These are phyloP conservation scores for Picus viridis DNA, from an alignment of 2,797 vertebrate genomes.

Conservation along the genomic window DNA sequence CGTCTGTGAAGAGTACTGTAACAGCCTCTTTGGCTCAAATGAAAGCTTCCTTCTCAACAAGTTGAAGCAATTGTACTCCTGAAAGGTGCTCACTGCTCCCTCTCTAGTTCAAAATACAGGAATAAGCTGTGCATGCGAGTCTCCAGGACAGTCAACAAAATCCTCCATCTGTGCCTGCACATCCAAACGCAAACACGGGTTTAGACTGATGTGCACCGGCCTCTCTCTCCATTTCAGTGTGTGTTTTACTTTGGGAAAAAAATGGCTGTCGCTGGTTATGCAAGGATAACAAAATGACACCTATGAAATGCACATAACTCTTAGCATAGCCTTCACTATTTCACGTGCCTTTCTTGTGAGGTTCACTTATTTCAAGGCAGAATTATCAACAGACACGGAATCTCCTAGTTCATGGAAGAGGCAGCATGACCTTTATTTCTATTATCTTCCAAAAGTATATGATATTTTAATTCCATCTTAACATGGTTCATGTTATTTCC, in stretches of 20 bases:
- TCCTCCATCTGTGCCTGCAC: neutral
- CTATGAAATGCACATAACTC: neutral
- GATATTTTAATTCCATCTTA: neutral
- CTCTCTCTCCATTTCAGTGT: neutral
- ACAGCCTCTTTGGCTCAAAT: neutral
- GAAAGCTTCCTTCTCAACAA: constrained; percentile 5
- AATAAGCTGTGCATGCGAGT: neutral
- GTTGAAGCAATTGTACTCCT: neutral
- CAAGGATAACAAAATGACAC: neutral
- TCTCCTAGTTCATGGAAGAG: neutral
- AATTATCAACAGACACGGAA: neutral
- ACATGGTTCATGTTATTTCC: neutral
- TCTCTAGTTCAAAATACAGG: neutral
- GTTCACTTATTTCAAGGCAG: neutral
- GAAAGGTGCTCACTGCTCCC: neutral
- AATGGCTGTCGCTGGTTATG: neutral
- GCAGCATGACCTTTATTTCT: neutral
- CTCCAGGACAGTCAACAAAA: neutral
- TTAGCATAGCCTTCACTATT: neutral
- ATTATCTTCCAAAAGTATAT: neutral
- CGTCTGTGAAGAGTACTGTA: neutral
- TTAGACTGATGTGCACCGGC: neutral
- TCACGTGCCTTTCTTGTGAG: neutral
- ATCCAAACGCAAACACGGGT: neutral
- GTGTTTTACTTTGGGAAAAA: neutral